Evolutionary conservation across 2,113 vertebrate species (phyloP).

Genomic region (Candoia aspera): DNA sequence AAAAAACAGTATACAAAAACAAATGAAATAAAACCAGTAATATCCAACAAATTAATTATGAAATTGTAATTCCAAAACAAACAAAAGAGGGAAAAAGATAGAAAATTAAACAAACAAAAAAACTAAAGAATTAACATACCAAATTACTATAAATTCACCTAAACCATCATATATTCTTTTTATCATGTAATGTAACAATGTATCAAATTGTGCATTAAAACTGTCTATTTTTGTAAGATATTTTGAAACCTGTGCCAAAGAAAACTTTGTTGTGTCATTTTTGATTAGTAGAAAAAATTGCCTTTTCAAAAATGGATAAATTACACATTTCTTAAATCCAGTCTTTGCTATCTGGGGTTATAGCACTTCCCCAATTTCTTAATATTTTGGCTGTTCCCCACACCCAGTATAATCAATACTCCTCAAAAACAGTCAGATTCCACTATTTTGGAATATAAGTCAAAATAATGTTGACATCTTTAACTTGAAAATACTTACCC

Average conservation of each 20-base stretch:
- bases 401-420: background rate
- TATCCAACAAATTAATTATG: background rate
- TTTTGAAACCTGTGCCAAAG: background rate
- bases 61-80: background rate
- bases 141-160: background rate
- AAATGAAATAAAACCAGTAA: background rate
- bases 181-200: background rate
- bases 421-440: background rate
- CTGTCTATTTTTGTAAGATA: background rate
- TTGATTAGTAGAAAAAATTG: background rate
- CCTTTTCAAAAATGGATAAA: background rate
- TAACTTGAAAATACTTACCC: background rate
- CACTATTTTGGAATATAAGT: background rate
- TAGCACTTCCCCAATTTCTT: background rate
- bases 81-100: background rate
- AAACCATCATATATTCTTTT: background rate
- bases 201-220: background rate
- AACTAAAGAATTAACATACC: background rate
- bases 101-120: background rate
- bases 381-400: background rate
- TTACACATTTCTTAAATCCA: background rate
- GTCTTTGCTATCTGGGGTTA: background rate
- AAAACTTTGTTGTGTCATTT: background rate
- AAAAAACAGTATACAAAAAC: background rate
- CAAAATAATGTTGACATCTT: background rate